phyloP scores from a whole-genome alignment of 2,113 vertebrate genomes.

The Monarcha castaneiventris region DNA sequence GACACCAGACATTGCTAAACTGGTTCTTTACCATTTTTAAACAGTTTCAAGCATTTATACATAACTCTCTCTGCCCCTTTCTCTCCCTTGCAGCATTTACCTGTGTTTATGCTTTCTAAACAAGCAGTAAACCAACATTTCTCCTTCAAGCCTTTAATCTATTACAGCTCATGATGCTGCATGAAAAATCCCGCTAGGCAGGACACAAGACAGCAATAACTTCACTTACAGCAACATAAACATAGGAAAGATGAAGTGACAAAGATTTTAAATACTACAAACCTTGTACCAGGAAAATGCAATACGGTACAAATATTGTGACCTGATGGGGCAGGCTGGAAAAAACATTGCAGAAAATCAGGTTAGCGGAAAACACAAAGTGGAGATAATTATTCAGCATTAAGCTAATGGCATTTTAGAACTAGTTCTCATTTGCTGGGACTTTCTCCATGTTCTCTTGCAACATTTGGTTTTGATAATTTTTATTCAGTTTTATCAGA shows the following conservation, averaged over 20 bases:
- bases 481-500: not conserved
- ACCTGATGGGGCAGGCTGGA: not conserved
- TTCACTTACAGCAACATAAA: not conserved
- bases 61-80: not conserved
- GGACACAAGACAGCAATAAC: not conserved
- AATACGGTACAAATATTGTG: slow-evolving; percentile 39
- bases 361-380: not conserved
- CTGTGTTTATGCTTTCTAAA: not conserved
- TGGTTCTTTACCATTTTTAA: not conserved
- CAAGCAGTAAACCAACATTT: not conserved
- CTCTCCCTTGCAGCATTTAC: not conserved
- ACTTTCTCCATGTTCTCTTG: not conserved
- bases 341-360: not conserved
- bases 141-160: not conserved
- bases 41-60: not conserved
- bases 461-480: not conserved
- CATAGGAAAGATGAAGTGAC: not conserved
- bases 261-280: not conserved
- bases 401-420: not conserved
- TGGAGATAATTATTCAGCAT: not conserved
- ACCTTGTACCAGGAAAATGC: slow-evolving; percentile 43
- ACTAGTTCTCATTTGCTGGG: not conserved
- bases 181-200: not conserved
- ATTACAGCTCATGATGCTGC: not conserved
- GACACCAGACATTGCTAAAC: not conserved